phyloP scores from a whole-genome alignment of 2,797 vertebrate species.

The Fistularia commersonii region DNA sequence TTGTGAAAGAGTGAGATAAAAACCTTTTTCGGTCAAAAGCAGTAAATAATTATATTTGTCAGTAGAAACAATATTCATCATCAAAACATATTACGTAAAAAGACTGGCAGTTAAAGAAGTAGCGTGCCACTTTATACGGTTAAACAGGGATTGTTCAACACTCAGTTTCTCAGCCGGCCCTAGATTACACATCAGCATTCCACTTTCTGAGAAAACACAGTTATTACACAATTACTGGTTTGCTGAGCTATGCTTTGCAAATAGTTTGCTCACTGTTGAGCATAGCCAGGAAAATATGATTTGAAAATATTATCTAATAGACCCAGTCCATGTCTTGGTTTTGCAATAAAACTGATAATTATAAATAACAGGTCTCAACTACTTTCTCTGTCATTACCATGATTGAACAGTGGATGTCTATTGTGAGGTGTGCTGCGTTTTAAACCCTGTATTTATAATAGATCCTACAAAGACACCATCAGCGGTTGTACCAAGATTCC shows the following conservation, averaged over 20 bases:
- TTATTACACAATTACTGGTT: conserved; percentile 42
- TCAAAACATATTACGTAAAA: conserved; percentile 1
- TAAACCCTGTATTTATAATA: conserved; percentile 54
- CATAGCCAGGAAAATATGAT: conserved; percentile 27
- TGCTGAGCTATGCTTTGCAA: conserved; percentile 3
- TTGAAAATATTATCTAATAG: conserved; percentile 40
- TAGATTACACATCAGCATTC: conserved; percentile 21
- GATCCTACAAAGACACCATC: conserved; percentile 45
- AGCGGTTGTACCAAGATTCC: conserved; percentile 24
- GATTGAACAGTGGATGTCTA: conserved; percentile 71
- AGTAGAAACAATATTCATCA: not conserved
- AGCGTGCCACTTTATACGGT: conserved; percentile 4
- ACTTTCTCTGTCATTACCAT: conserved; percentile 33
- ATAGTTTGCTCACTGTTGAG: conserved; percentile 44
- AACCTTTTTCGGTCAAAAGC: not conserved
- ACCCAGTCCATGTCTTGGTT: conserved; percentile 42
- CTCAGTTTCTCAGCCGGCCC: conserved; percentile 9
- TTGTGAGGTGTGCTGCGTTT: conserved; percentile 61
- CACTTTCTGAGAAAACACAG: conserved; percentile 17
- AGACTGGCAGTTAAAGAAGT: conserved; percentile 1
- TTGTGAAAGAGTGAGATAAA: conserved; percentile 36
- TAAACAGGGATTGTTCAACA: conserved; percentile 11
- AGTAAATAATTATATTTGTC: not conserved
- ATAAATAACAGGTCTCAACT: conserved; percentile 55
- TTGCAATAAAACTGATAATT: conserved; percentile 51